Evolutionary conservation across 1,140 invertebrate species (phyloP).

Genomic region (Lepidostoma basale): DNA sequence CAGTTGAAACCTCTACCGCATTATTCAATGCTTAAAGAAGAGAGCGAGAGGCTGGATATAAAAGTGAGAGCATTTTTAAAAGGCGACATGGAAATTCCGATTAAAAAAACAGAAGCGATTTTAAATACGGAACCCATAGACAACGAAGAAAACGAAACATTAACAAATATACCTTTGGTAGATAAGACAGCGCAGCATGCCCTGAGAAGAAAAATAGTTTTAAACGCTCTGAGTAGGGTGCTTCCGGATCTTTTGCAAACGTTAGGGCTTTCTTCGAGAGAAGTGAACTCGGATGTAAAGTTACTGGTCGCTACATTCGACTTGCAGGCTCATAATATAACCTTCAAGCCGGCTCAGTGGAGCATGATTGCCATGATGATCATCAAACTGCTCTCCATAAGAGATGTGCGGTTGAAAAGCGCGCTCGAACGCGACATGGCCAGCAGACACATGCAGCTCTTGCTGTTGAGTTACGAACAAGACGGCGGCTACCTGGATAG

Average conservation of each 20-base stretch:
- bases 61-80: conserved; percentile 64
- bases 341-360: conserved; percentile 64
- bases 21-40: conserved; percentile 63
- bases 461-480: conserved; percentile 60
- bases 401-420: conserved; percentile 52
- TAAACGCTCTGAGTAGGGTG: conserved; percentile 62
- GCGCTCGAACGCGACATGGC: conserved; percentile 52
- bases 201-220: conserved; percentile 62
- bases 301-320: conserved; percentile 64
- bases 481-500: conserved; percentile 61
- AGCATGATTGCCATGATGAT: conserved; percentile 61
- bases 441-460: conserved; percentile 56
- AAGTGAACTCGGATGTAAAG: conserved; percentile 57
- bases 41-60: conserved; percentile 61
- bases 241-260: conserved; percentile 55
- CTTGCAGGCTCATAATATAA: conserved; percentile 64
- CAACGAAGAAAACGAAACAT: conserved; percentile 48
- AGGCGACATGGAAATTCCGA: conserved; percentile 54
- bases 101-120: conserved; percentile 44
- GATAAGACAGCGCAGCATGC: conserved; percentile 64
- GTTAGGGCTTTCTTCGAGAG: conserved; percentile 50
- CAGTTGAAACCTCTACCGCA: conserved; percentile 64
- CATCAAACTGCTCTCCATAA: conserved; percentile 59
- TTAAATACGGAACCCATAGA: conserved; percentile 42
- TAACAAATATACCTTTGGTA: conserved; percentile 59